phyloP scores from a whole-genome alignment of 2,113 vertebrate genomes.

The Cyprinodon tularosa region DNA sequence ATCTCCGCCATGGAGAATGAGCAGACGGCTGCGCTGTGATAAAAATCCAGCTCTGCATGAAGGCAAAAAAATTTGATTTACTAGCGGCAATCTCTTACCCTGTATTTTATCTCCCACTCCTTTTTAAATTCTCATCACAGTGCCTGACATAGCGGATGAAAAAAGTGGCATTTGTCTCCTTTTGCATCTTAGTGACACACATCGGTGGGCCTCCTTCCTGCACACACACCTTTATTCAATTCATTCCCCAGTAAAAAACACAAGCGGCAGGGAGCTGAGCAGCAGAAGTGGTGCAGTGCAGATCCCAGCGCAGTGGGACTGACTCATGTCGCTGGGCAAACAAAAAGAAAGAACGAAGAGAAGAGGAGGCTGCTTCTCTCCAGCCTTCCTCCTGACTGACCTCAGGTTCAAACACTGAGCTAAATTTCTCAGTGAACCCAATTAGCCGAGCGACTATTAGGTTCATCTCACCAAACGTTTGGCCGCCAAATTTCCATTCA shows the following conservation, averaged over 20 bases:
- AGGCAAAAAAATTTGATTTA: slow-evolving; percentile 52
- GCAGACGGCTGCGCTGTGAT: slow-evolving; percentile 37
- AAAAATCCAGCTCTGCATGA: slow-evolving; percentile 43
- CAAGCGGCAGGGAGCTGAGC: slow-evolving; percentile 56
- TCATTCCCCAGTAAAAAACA: slow-evolving; percentile 43
- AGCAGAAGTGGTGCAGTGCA: slow-evolving; percentile 73
- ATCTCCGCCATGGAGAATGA: slow-evolving; percentile 42
- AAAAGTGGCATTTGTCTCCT: slow-evolving; percentile 13
- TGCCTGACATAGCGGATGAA: slow-evolving; percentile 31
- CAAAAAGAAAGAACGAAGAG: slow-evolving; percentile 43
- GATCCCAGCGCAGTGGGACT: slow-evolving; percentile 63
- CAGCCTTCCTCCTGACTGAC: slow-evolving; percentile 65
- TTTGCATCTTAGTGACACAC: slow-evolving; percentile 25
- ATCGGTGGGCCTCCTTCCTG: slow-evolving; percentile 5
- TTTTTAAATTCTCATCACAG: slow-evolving; percentile 36
- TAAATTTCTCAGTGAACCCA: slow-evolving; percentile 38
- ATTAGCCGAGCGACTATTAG: slow-evolving; percentile 45
- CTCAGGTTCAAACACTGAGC: slow-evolving; percentile 45
- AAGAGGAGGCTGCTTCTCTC: slow-evolving; percentile 31
- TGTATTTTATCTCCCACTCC: slow-evolving; percentile 13
- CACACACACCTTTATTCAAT: slow-evolving; percentile 26
- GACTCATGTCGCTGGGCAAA: slow-evolving; percentile 64
- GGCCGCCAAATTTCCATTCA: slow-evolving; percentile 28
- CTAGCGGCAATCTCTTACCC: slow-evolving; percentile 34
- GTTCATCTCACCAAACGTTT: slow-evolving; percentile 23